Evolutionary conservation across 2,113 vertebrate species (phyloP).

Genomic region (Thunnus thynnus): DNA sequence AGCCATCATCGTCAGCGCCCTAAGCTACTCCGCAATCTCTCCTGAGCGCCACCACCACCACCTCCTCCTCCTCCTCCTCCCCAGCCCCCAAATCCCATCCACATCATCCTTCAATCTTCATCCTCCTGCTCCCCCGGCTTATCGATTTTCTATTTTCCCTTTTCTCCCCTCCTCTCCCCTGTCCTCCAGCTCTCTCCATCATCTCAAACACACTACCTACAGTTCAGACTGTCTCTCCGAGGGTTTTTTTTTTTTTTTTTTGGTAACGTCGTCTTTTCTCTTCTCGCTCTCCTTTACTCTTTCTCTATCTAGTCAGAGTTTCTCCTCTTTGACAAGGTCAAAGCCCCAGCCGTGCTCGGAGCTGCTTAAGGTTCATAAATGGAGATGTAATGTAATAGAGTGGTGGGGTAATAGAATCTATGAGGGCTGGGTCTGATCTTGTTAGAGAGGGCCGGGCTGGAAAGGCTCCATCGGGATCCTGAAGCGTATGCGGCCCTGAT

Average conservation of each 20-base stretch:
- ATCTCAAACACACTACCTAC: slow-evolving; percentile 63
- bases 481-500: slow-evolving; percentile 24
- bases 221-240: slow-evolving; percentile 47
- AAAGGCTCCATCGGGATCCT: slow-evolving; percentile 68
- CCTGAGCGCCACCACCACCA: slow-evolving; percentile 46
- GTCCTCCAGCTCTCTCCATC: slow-evolving; percentile 63
- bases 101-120: slow-evolving; percentile 81
- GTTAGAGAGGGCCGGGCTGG: slow-evolving; percentile 75
- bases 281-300: slow-evolving; percentile 49
- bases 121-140: slow-evolving; percentile 71
- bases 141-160: slow-evolving; percentile 83
- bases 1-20: slow-evolving; percentile 56
- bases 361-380: slow-evolving; percentile 85
- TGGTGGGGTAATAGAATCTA: slow-evolving; percentile 83
- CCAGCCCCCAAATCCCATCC: slow-evolving; percentile 66
- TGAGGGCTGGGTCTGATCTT: slow-evolving; percentile 81
- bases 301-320: slow-evolving; percentile 70
- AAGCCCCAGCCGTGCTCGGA: slow-evolving; percentile 68
- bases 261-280: slow-evolving; percentile 20
- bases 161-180: slow-evolving; percentile 34
- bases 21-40: slow-evolving; percentile 64
- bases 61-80: slow-evolving; percentile 18
- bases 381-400: slow-evolving; percentile 87
- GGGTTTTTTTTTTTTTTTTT: slow-evolving; percentile 25
- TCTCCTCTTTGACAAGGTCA: slow-evolving; percentile 84